These are phyloP conservation scores for Apoderus coryli DNA, from an alignment of 2,888 invertebrate species.

Conservation along the genomic window DNA sequence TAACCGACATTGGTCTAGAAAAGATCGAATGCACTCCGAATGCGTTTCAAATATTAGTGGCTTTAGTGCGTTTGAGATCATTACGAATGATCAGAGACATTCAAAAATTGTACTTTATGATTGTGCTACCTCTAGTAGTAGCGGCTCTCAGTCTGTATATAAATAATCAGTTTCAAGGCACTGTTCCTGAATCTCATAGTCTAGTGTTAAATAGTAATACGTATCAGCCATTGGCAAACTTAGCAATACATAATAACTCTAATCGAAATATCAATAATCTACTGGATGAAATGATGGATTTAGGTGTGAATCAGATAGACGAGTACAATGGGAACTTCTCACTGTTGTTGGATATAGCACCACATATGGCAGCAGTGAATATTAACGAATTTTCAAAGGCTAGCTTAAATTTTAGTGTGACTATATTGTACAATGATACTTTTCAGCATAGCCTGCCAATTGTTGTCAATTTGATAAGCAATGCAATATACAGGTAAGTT, in stretches of 20 bases:
- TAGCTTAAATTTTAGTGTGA: slow-evolving; percentile 42
- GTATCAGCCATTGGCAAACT: slow-evolving; percentile 42
- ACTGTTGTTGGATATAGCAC: slow-evolving; percentile 43
- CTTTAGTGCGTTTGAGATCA: slow-evolving; percentile 49
- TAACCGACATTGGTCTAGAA: slow-evolving; percentile 45
- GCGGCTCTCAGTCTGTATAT: slow-evolving; percentile 53
- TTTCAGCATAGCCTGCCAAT: slow-evolving; percentile 67
- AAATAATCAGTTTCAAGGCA: slow-evolving; percentile 41
- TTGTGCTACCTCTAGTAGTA: slow-evolving; percentile 53
- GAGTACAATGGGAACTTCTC: slow-evolving; percentile 53
- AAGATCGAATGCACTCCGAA: slow-evolving; percentile 48
- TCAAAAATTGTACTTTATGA: slow-evolving; percentile 59
- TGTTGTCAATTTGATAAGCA: slow-evolving; percentile 54
- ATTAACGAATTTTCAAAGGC: slow-evolving; percentile 39
- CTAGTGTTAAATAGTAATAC: slow-evolving; percentile 46
- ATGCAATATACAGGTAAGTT: slow-evolving; percentile 51
- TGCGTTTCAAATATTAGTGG: slow-evolving; percentile 47
- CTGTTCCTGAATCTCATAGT: slow-evolving; percentile 47
- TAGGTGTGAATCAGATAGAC: slow-evolving; percentile 30
- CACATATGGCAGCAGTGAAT: slow-evolving; percentile 53
- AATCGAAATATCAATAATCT: slow-evolving; percentile 23
- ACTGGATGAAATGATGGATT: slow-evolving; percentile 24
- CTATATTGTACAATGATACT: slow-evolving; percentile 63
- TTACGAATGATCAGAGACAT: slow-evolving; percentile 47
- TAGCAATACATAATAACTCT: slow-evolving; percentile 47